Conservation (phyloP, 2,888 invertebrate genomes). For the Agrotis exclamationis region DNA sequence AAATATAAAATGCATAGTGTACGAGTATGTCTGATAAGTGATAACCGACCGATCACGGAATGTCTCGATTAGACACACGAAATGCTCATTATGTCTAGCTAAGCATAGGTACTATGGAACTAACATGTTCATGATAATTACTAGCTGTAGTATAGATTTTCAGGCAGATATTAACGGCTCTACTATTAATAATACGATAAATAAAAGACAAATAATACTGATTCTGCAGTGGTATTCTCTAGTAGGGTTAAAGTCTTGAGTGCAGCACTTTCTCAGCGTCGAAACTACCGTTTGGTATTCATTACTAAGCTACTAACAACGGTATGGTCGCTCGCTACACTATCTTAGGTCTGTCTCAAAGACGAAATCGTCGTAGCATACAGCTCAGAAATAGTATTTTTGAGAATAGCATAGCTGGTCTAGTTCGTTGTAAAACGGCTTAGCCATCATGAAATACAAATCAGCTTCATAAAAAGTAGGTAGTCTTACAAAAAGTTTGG, state of each 20-base stretch:
- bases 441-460: constrained; percentile 10
- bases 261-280: too few species aligned
- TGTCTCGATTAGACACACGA: constrained; percentile 33
- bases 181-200: background rate
- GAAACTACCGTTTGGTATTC: too few species aligned
- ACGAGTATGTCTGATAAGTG: background rate
- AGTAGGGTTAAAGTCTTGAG: background rate
- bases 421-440: background rate
- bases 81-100: constrained; percentile 13
- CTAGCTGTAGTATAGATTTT: background rate
- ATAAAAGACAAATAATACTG: too few species aligned
- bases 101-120: constrained; percentile 7
- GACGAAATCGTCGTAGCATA: too few species aligned
- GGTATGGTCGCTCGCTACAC: too few species aligned
- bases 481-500: constrained; percentile 26
- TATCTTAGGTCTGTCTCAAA: too few species aligned
- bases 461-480: constrained; percentile 18
- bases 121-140: constrained; percentile 25
- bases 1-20: background rate
- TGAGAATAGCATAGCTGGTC: background rate
- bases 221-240: too few species aligned
- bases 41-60: constrained; percentile 32
- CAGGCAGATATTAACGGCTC: background rate
- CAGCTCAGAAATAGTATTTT: too few species aligned
- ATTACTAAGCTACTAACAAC: too few species aligned